Evolutionary conservation across 2,113 vertebrate genomes (phyloP), one percentile per base, ranked within the genome.

Genomic region (Sarotherodon lohbergeri): DNA sequence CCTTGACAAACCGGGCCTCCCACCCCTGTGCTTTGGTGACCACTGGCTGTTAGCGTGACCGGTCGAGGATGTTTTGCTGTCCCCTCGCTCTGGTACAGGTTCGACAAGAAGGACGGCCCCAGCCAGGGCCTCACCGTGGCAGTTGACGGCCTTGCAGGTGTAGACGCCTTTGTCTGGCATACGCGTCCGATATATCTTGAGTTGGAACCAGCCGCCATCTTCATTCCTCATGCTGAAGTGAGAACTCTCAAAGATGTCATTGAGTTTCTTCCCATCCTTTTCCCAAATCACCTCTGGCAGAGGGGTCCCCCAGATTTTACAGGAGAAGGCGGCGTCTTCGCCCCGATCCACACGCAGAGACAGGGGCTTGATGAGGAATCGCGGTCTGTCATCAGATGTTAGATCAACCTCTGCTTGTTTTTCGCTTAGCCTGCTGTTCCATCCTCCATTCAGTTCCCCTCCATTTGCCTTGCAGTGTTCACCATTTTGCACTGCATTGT

Each of bases 21-120:
- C 95, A 3, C 88, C 71, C 57, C 91, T 88, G 39, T 90, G 89
- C 22, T 91, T 95, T 2, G 93, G 89, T 3, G 93, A 95, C 86
- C 83, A 83, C 66, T 93, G 92, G 9, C 92, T 90, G 61, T 84
- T 91, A 6, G 73, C 41, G 3, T 80, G 89, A 4, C 92, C 68
- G 3, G 88, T 93, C 1, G 89, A 92, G 16, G 95, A 91, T 34
- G n/a, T 93, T 79, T 85, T 91, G 14, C 78, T 27, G 0, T 94
- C 89, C 12, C 91, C 93, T 0, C 86, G 83, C 50, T 93, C 92
- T 36, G 92, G 94, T 24, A 94, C 91, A 0, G 96, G 85, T 43
- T 98, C 97, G 0, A 99, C 97, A 27, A 99, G 96, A 5, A 99
- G 97, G 85, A 99, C 96, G 0, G 98, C 98, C 1, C 97, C 98